Conservation (phyloP, 2,113 vertebrate species). For the Silurus meridionalis region DNA sequence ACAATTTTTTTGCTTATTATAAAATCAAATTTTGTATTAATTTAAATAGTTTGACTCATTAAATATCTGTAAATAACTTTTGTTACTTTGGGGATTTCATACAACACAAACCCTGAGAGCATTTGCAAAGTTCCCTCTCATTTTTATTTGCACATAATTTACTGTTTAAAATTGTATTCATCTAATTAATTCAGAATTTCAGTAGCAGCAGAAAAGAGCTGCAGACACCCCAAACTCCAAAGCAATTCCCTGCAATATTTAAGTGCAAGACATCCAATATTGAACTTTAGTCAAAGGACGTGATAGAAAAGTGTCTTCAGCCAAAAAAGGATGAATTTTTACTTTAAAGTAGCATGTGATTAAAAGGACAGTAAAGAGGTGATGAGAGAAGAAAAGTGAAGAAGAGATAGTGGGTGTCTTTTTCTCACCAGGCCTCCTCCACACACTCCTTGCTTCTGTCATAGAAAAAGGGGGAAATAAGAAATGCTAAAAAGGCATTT, state of each 20-base stretch:
- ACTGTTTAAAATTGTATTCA: neutral
- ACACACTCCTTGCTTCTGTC: conserved; percentile 89
- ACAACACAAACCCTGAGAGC: neutral
- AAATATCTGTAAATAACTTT: neutral
- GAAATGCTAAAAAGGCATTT: conserved; percentile 52
- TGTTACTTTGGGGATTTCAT: neutral
- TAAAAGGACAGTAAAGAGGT: conserved; percentile 24
- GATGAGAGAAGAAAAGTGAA: conserved; percentile 2
- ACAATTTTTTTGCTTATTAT: neutral
- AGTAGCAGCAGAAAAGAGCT: neutral
- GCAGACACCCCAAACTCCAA: neutral
- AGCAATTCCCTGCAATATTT: neutral
- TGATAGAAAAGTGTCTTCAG: neutral
- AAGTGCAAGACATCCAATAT: neutral
- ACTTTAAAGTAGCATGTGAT: conserved; percentile 28
- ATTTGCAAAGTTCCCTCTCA: neutral
- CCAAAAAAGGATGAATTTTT: neutral
- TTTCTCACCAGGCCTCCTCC: conserved; percentile 96
- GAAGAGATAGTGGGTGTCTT: conserved; percentile 63
- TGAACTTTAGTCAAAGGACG: neutral
- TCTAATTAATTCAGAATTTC: neutral
- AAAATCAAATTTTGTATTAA: neutral
- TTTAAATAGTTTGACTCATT: neutral
- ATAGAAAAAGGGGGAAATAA: conserved; percentile 86
- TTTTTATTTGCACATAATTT: neutral